These are phyloP conservation scores for Cataglyphis albicans DNA, from an alignment of 2,888 invertebrate species.

Conservation along the genomic window DNA sequence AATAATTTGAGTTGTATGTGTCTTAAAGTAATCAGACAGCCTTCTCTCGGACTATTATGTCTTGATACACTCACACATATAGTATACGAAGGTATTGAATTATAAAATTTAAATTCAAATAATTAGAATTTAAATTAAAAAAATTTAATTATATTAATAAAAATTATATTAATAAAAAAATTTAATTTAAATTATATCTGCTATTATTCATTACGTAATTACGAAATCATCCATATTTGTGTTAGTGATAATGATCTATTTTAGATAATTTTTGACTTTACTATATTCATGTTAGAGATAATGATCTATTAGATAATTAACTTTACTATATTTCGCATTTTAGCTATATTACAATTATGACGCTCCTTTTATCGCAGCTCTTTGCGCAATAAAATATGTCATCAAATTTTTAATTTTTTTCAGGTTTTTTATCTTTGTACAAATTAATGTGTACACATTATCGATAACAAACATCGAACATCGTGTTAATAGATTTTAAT, in stretches of 20 bases:
- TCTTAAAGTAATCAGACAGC: background rate
- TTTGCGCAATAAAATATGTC: background rate
- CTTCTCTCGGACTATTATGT: background rate
- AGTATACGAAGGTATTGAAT: too few species aligned
- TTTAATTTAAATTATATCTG: too few species aligned
- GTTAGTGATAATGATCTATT: too few species aligned
- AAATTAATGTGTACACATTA: background rate
- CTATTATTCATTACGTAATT: background rate
- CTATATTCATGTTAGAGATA: background rate
- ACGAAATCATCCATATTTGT: background rate
- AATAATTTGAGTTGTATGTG: background rate
- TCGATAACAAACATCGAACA: background rate
- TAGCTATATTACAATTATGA: background rate
- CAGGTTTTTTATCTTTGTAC: background rate
- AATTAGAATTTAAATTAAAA: too few species aligned
- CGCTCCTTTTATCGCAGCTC: background rate
- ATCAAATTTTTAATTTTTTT: slow-evolving; percentile 6
- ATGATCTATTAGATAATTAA: background rate
- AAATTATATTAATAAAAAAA: too few species aligned
- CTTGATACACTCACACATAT: background rate
- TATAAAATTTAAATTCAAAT: too few species aligned
- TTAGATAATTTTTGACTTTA: background rate
- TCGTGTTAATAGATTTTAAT: background rate
- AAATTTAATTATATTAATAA: too few species aligned
- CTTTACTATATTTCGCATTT: background rate